A percentile compares a stretch with the other conserved stretches of the same genome.
These are phyloP conservation scores for Daubentonia madagascariensis DNA, from an alignment of 2,113 vertebrate genomes.

Conservation along the genomic window DNA sequence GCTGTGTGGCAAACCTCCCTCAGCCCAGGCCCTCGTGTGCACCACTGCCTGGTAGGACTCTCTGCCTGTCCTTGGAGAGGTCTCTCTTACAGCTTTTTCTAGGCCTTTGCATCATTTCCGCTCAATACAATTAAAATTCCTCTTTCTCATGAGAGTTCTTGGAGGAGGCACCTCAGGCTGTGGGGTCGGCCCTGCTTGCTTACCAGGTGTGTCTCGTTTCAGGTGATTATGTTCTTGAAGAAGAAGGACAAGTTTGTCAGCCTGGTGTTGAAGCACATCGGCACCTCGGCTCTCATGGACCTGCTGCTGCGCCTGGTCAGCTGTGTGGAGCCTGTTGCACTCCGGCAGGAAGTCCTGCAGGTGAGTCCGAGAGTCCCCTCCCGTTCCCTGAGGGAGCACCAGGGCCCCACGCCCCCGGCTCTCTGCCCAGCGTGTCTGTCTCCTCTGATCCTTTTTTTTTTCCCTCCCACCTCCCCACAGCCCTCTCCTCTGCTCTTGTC, in stretches of 20 bases:
- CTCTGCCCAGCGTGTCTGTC: fast-evolving
- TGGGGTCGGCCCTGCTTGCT: background rate
- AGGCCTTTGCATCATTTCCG: background rate
- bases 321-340: constrained; percentile 92
- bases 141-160: background rate
- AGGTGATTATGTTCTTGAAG: constrained; percentile 94
- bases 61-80: background rate
- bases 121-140: background rate
- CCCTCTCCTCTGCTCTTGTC: fast-evolving
- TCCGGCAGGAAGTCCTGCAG: constrained; percentile 94
- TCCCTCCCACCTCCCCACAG: too few species aligned
- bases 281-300: constrained; percentile 98
- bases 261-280: constrained; percentile 95
- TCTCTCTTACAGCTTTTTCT: background rate
- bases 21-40: background rate
- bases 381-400: background rate
- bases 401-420: too few species aligned
- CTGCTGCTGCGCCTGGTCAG: constrained; percentile 95
- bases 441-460: too few species aligned
- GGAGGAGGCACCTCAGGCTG: fast-evolving
- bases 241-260: constrained; percentile 93
- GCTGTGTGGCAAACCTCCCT: background rate
- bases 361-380: constrained; percentile 79
- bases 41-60: background rate
- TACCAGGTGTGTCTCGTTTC: background rate